phyloP scores from a whole-genome alignment of 2,113 vertebrate genomes.

The Lathamus discolor region DNA sequence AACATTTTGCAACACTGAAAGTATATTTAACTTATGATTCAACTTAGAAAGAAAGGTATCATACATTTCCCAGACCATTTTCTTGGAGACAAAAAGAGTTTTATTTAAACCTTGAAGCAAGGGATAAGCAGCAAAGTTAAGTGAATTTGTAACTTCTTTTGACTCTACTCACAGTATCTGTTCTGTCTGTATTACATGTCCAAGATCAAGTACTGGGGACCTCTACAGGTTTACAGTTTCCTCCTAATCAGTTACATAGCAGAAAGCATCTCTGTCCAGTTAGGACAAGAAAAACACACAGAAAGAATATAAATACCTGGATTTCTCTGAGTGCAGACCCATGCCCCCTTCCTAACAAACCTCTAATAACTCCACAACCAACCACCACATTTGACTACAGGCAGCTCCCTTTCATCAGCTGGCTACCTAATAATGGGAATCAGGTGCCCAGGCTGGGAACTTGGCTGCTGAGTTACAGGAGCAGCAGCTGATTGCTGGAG shows the following conservation, averaged over 20 bases:
- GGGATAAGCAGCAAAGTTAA: background rate
- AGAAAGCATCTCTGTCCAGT: background rate
- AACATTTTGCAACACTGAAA: background rate
- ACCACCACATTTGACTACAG: background rate
- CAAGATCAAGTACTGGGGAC: background rate
- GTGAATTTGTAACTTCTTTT: background rate
- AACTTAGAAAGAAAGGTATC: background rate
- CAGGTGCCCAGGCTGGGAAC: background rate
- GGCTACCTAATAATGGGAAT: background rate
- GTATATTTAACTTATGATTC: background rate
- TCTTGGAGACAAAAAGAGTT: background rate
- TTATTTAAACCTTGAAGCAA: background rate
- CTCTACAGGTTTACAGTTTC: background rate
- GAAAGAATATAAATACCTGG: background rate
- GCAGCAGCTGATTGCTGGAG: background rate
- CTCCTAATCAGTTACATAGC: background rate
- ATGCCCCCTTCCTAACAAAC: background rate
- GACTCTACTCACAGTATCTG: background rate
- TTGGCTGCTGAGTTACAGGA: background rate
- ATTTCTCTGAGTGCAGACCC: fast-evolving
- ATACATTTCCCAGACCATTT: background rate
- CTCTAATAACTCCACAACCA: background rate
- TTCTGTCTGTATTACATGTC: background rate
- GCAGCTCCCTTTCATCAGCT: background rate
- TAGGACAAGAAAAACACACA: background rate